phyloP scores from a whole-genome alignment of 2,797 vertebrate species.

The Ctenopoma multispine region DNA sequence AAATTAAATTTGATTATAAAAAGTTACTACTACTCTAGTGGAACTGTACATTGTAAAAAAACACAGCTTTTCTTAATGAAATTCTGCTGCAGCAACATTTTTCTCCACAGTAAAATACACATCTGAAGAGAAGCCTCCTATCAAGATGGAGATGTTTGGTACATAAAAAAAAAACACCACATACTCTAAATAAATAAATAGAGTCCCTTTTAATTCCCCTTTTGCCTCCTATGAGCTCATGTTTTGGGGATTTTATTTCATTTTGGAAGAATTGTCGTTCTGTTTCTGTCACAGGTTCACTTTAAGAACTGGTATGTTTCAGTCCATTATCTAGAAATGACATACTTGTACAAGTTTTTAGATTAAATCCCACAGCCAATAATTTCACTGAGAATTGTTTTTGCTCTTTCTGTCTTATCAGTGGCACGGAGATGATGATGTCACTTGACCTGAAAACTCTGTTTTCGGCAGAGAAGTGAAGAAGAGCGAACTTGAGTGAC shows the following conservation, averaged over 20 bases:
- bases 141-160: not conserved
- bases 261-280: not conserved
- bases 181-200: not conserved
- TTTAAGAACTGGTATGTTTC: not conserved
- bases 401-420: not conserved
- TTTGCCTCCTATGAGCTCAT: not conserved
- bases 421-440: not conserved
- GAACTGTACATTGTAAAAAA: conserved; percentile 87
- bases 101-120: conserved; percentile 49
- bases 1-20: conserved; percentile 96
- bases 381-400: no score
- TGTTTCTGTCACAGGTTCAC: conserved; percentile 1
- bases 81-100: conserved; percentile 70
- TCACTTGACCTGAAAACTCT: no score
- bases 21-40: conserved; percentile 82
- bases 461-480: no score
- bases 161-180: not conserved
- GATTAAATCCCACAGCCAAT: no score
- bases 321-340: not conserved
- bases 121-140: not conserved
- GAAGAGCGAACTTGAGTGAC: no score
- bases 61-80: conserved; percentile 75
- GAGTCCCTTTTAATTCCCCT: no score
- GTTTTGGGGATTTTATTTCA: not conserved
- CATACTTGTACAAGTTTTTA: no score